Evolutionary conservation across 1,140 invertebrate species (phyloP), one percentile per base, ranked within the genome.

Genomic region (Archivesica marissinica): DNA sequence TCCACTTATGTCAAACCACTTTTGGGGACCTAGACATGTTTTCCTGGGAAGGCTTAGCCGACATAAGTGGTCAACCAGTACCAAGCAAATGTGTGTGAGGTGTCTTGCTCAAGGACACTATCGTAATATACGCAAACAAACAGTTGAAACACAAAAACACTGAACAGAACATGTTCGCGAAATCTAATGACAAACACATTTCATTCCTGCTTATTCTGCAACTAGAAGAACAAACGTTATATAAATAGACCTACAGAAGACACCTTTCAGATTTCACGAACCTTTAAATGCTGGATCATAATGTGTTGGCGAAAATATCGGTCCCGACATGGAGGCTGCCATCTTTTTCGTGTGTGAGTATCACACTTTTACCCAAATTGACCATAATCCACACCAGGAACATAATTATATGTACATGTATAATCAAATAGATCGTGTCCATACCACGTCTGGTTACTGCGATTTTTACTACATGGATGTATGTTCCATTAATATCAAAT

Each of bases 251-350:
- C 20, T 30, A n/a, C n/a, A 20, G 2, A 44, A 1, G 41, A 23
- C 15, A 47, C 0, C 41, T 20, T 44, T 9, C 20, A 0, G 25
- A 33, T 39, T 15, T 13, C 13, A 39, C 33, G 50, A n/a, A 85
- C 82, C 82, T 85, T 85, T 85, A 44, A 85, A 85, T n/a, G 82
- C 28, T 6, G 82, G 70, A 56, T 85, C 82, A 68, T 85, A 85
- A 54, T 85, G 82, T 6, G 39, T 77, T 20, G 82, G 82, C 0
- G 72, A 76, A 35, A 38, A 44, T 38, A 85, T 66, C 15, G 72
- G 70, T 44, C 35, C 7, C 17, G 54, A 35, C 39, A 25, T 41
- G 33, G 72, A 17, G 17, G 72, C 82, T 44, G 82, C 82, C 82
- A 85, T 85, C 6, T 85, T 85, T 54, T 20, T 56, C 52, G n/a